Base-by-base conservation (phyloP, 2,888 invertebrate genomes). In the Panzeria rudis region DNA sequence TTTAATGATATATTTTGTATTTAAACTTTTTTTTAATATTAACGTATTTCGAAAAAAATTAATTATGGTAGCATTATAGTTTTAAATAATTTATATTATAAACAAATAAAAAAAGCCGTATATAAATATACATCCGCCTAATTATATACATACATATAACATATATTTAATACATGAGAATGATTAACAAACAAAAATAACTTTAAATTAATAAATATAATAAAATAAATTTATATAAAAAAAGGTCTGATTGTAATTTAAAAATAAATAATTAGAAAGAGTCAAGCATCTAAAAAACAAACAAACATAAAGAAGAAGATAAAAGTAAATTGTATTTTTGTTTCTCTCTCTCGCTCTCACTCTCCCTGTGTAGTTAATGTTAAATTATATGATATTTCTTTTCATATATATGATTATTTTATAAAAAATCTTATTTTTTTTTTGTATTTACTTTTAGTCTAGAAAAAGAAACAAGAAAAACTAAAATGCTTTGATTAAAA, bases 221-320 rank as follows among this genome's bases (percentile, higher is more conserved):
- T n/a, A n/a, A 76, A 64, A 82, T 29, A 62, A 62, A 76, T 68
- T 69, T 52, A 59, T 80, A 52, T 29, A 62, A 32, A 69, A 76
- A 76, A 77, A 72, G 82, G 78, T 85, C 85, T 85, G 85, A 85
- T 82, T 82, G 69, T 85, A 82, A 75, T 85, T 82, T 66, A 85
- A 66, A 81, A 82, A 35, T 35, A 47, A 81, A 35, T 81, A 56
- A 61, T 68, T 77, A 71, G 52, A 56, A 78, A 73, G 77, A 85
- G 78, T 85, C 82, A 85, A 85, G 71, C 73, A 79, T 81, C 77
- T 77, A 73, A 72, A 80, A 68, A 64, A 69, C 23, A 80, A 73
- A 66, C 62, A 23, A 13, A 69, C 3, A 56, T n/a, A 38, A 59
- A 59, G 9, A 69, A 62, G 9, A 71, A 41, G n/a, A 32, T 68